These are phyloP conservation scores for Anhinga rufa DNA, from an alignment of 2,113 vertebrate genomes.

Conservation along the genomic window DNA sequence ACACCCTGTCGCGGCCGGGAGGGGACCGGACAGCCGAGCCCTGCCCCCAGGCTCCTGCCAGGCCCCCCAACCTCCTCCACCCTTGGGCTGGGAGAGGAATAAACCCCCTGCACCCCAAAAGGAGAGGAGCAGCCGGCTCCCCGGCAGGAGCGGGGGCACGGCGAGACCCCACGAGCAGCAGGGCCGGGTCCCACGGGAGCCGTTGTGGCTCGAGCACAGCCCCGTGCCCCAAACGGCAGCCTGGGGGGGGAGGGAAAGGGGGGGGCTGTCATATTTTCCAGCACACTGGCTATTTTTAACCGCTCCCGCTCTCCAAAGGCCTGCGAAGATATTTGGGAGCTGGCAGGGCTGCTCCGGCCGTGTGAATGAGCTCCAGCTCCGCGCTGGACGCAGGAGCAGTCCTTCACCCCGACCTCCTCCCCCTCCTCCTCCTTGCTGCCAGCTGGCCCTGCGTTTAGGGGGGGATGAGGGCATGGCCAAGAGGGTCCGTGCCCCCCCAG, in stretches of 20 bases:
- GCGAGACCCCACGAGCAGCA: not conserved
- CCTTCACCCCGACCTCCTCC: not conserved
- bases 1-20: no score
- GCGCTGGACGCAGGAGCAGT: not conserved
- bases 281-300: constrained; percentile 38
- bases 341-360: not conserved
- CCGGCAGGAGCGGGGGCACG: not conserved
- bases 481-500: not conserved
- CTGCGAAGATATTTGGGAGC: not conserved
- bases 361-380: not conserved
- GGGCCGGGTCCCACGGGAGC: not conserved
- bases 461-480: no score
- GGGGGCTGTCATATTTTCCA: constrained; percentile 33
- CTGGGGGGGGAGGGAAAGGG: not conserved
- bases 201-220: not conserved
- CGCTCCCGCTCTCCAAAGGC: not conserved
- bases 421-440: not conserved
- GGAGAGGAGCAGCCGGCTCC: not conserved
- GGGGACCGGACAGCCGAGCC: not conserved
- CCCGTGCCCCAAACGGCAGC: not conserved
- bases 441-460: not conserved
- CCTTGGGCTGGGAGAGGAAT: not conserved
- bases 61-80: not conserved
- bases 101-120: not conserved
- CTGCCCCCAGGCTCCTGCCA: not conserved